phyloP scores from a whole-genome alignment of 2,797 vertebrate genomes.

The Syngnathus acus region DNA sequence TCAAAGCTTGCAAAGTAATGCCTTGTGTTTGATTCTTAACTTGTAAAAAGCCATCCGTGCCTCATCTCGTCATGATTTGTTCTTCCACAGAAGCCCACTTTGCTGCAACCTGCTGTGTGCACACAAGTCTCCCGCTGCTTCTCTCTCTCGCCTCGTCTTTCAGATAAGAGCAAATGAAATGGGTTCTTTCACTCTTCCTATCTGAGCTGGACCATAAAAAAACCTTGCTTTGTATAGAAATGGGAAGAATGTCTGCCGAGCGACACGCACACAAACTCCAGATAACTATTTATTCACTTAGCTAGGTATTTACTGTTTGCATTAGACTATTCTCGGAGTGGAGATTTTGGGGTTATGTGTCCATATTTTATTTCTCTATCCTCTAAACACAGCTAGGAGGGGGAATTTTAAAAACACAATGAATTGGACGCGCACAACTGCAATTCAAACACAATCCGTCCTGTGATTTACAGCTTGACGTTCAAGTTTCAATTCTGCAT shows the following conservation, averaged over 20 bases:
- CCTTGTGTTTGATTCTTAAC: neutral
- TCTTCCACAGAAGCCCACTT: conserved; percentile 44
- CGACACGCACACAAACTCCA: conserved; percentile 52
- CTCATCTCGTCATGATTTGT: neutral
- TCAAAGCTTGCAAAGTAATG: neutral
- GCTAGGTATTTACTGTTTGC: conserved; percentile 65
- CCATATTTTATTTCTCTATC: conserved; percentile 51
- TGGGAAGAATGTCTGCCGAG: conserved; percentile 64
- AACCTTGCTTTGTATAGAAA: conserved; percentile 64
- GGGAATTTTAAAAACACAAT: neutral
- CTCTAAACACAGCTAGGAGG: conserved; percentile 48
- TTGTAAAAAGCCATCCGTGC: neutral
- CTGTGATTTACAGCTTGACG: neutral
- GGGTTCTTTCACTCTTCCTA: conserved; percentile 64
- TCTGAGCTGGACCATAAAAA: conserved; percentile 62
- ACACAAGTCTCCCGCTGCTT: conserved; percentile 26
- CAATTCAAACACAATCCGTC: neutral
- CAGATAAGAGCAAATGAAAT: conserved; percentile 72
- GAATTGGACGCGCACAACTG: neutral
- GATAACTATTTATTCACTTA: conserved; percentile 73
- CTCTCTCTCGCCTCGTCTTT: conserved; percentile 24
- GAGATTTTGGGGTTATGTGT: conserved; percentile 51
- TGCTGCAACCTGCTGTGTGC: conserved; percentile 47
- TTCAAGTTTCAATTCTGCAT: neutral
- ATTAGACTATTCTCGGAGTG: conserved; percentile 50